These are phyloP conservation scores for Orgyia antiqua DNA, from an alignment of 2,888 invertebrate species.

Conservation along the genomic window DNA sequence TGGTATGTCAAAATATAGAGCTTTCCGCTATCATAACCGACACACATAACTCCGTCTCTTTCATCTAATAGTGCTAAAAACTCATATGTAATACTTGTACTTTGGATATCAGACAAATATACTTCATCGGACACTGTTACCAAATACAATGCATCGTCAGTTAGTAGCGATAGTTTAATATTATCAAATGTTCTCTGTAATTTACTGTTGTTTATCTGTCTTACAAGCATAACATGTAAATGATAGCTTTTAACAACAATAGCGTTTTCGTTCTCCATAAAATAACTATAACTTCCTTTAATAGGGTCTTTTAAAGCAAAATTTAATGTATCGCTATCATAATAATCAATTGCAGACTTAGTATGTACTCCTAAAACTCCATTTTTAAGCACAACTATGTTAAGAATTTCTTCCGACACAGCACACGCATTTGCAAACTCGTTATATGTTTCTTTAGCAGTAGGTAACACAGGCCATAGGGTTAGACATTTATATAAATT, in stretches of 20 bases:
- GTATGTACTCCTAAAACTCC: slow-evolving; percentile 50
- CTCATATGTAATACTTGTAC: slow-evolving; percentile 5
- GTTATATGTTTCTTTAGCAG: slow-evolving; percentile 38
- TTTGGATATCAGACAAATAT: slow-evolving; percentile 27
- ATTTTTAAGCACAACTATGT: slow-evolving; percentile 36
- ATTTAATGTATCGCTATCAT: slow-evolving; percentile 40
- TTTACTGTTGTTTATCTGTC: slow-evolving; percentile 22
- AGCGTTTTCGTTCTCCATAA: slow-evolving; percentile 39
- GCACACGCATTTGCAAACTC: slow-evolving; percentile 50
- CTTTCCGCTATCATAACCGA: slow-evolving; percentile 32
- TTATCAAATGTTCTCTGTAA: slow-evolving; percentile 30
- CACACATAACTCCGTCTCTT: slow-evolving; percentile 34
- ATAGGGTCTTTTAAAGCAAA: slow-evolving; percentile 25
- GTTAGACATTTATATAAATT: slow-evolving; percentile 50
- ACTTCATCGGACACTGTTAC: slow-evolving; percentile 42
- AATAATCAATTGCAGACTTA: slow-evolving; percentile 39
- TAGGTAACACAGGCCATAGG: slow-evolving; percentile 42
- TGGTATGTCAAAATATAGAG: slow-evolving; percentile 42
- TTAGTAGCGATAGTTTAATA: slow-evolving; percentile 40
- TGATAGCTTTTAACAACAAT: slow-evolving; percentile 34
- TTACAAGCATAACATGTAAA: slow-evolving; percentile 33
- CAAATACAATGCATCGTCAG: slow-evolving; percentile 33
- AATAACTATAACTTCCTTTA: slow-evolving; percentile 40
- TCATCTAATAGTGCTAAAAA: slow-evolving; percentile 23
- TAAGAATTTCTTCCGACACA: slow-evolving; percentile 37